Evolutionary conservation across 1,140 invertebrate genomes (phyloP).

Genomic region (Conus betulinus): DNA sequence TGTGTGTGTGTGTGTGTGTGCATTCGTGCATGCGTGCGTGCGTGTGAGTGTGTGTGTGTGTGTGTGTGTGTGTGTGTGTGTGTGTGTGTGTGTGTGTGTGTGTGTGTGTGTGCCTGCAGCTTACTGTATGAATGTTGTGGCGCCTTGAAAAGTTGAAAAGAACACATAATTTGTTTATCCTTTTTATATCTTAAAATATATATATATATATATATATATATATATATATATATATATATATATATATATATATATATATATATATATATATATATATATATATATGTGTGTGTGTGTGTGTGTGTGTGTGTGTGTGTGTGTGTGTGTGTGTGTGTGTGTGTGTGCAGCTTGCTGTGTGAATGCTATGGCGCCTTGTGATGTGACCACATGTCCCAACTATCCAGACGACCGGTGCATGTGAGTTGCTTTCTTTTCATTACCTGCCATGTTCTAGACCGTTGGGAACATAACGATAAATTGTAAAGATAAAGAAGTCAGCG

Average conservation of each 20-base stretch:
- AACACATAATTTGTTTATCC: neutral
- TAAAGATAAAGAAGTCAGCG: too few relatives aligned
- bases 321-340: too few relatives aligned
- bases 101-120: neutral
- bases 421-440: too few relatives aligned
- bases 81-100: slow-evolving; percentile 11
- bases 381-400: too few relatives aligned
- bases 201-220: neutral
- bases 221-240: neutral
- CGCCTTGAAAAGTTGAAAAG: neutral
- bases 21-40: neutral
- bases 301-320: too few relatives aligned
- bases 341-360: too few relatives aligned
- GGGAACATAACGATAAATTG: too few relatives aligned
- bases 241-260: neutral
- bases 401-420: too few relatives aligned
- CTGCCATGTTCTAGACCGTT: too few relatives aligned
- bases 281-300: too few relatives aligned
- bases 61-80: slow-evolving; percentile 18
- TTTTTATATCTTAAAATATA: neutral
- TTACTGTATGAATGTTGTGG: too few relatives aligned
- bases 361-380: too few relatives aligned
- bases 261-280: neutral
- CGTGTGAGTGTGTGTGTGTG: slow-evolving; percentile 6
- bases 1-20: slow-evolving; percentile 13